These are phyloP conservation scores for Drosophila lutescens DNA, from an alignment of 2,888 invertebrate genomes.

Conservation along the genomic window DNA sequence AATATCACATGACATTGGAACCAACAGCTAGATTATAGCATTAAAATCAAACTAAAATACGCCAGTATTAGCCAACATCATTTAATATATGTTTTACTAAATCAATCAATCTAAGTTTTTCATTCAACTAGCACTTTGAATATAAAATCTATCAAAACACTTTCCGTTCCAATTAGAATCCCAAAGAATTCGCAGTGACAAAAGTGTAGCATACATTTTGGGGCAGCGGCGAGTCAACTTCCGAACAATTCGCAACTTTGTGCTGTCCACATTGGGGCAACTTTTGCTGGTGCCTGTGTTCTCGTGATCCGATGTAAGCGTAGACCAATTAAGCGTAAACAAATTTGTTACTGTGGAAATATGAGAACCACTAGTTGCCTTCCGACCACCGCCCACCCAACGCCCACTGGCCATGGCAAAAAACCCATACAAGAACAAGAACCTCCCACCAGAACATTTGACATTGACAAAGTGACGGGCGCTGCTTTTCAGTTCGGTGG, in stretches of 20 bases:
- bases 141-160: no score
- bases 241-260: conserved; percentile 29
- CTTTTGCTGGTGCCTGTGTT: conserved; percentile 6
- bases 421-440: conserved; percentile 19
- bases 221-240: conserved; percentile 29
- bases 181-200: conserved; percentile 4
- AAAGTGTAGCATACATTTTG: conserved; percentile 30
- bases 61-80: no score
- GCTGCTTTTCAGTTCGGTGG: conserved; percentile 11
- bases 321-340: conserved; percentile 78
- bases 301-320: conserved; percentile 60
- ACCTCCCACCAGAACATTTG: conserved; percentile 43
- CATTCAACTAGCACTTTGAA: no score
- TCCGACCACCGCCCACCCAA: conserved; percentile 16
- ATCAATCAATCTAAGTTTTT: no score
- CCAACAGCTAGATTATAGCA: no score
- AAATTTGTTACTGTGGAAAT: conserved; percentile 67
- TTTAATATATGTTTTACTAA: no score
- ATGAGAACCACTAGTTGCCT: conserved; percentile 54
- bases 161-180: background rate
- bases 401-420: conserved; percentile 28
- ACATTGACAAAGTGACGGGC: conserved; percentile 70
- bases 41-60: no score
- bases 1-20: no score
- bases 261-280: conserved; percentile 6